Percentiles rank a stretch among this genome's conserved stretches.
phyloP scores from a whole-genome alignment of 2,888 invertebrate species.

The Hyppa rectilinea region DNA sequence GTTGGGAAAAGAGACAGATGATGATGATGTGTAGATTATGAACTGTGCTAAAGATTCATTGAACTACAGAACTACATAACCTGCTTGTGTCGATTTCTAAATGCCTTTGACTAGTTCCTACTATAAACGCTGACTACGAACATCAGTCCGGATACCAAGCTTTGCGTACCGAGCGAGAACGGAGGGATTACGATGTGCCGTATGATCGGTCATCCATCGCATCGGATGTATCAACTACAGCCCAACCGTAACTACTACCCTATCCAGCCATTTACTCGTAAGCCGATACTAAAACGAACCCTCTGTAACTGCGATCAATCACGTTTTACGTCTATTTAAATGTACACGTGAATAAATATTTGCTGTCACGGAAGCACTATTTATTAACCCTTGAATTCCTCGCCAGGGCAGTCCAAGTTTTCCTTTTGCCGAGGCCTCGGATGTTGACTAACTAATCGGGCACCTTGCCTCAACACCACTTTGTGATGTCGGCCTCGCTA shows the following conservation, averaged over 20 bases:
- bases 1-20: too few species aligned
- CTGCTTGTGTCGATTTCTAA: conserved; percentile 10
- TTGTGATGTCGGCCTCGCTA: conserved; percentile 35
- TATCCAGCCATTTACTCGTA: conserved; percentile 48
- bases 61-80: too few species aligned
- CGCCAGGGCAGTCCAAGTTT: conserved; percentile 37
- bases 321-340: conserved; percentile 57
- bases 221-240: conserved; percentile 48
- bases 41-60: too few species aligned
- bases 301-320: conserved; percentile 56
- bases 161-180: conserved; percentile 33
- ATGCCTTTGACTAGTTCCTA: conserved; percentile 22
- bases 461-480: conserved; percentile 48
- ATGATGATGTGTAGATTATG: too few species aligned
- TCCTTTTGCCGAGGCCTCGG: conserved; percentile 40
- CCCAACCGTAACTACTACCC: conserved; percentile 32
- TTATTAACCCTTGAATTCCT: conserved; percentile 45
- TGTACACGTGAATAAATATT: conserved; percentile 57
- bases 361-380: conserved; percentile 36
- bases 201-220: conserved; percentile 57
- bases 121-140: conserved; percentile 25
- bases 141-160: conserved; percentile 40
- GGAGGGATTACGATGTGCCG: conserved; percentile 29
- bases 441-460: conserved; percentile 53
- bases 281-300: conserved; percentile 43